Base-by-base conservation (phyloP, 2,113 vertebrate genomes). In the Lophochroa leadbeateri region DNA sequence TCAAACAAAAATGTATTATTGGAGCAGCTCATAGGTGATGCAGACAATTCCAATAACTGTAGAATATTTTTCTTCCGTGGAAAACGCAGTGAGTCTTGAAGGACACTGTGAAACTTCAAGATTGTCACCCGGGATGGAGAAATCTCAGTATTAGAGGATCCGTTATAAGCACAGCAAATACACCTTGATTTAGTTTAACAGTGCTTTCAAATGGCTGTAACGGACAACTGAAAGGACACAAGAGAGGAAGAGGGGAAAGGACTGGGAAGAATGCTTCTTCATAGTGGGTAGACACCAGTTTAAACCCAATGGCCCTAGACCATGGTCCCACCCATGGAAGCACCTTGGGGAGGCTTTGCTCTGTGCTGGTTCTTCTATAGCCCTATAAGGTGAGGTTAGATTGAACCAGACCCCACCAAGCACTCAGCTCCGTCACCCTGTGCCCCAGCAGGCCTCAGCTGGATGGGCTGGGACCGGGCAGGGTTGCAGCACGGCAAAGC, bases 321-420 rank as follows among this genome's bases (percentile, higher is more conserved):
- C 35, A 19, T 0, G 2, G 2, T 71, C 27, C n/a, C 69, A 44
- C 7, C 25, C 18, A 0, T 11, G 50, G 58, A 13, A 29, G 11
- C 0, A 0, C 17, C 44, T 12, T 13, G 65, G 35, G 33, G 44
- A 60, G 24, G 20, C 13, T 53, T 12, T 0, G 1, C 50, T 11
- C 44, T 23, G 5, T 18, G 4, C 24, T 29, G 47, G 29, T 8
- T 57, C 20, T 27, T 41, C 20, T 53, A 10, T 14, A 53, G 46
- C 18, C 39, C 25, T 7, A 2, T 8, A 5, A 0, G 2, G 49
- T 28, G 55, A 29, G 18, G 1, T 2, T 9, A 44, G 33, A 0
- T 13, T 18, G 41, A 37, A 0, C 6, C 2, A 1, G 21, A 16
- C 2, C 43, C 58, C 0, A 11, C 4, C 15, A 4, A 17, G 28